Conservation (phyloP, 2,888 invertebrate genomes). For the Scrobipalpa costella region DNA sequence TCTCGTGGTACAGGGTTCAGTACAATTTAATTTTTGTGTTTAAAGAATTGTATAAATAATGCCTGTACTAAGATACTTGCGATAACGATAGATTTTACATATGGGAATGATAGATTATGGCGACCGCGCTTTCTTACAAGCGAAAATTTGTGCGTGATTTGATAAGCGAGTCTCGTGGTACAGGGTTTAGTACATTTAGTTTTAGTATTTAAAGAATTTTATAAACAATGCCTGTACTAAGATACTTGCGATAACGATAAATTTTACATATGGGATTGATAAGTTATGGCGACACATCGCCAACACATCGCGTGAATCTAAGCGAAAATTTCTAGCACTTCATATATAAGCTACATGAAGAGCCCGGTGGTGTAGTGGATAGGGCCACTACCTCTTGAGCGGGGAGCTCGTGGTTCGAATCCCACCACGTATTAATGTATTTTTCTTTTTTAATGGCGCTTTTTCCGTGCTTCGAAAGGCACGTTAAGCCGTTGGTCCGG, state of each 20-base stretch:
- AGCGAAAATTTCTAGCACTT: conserved; percentile 26
- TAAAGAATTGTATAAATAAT: not conserved
- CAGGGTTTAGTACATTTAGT: not conserved
- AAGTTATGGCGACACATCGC: not conserved
- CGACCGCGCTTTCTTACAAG: conserved; percentile 4
- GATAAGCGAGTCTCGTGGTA: not conserved
- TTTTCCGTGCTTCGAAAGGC: too few species aligned
- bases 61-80: too few species aligned
- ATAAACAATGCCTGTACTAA: not conserved
- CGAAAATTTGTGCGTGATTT: conserved; percentile 26
- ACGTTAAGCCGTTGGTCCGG: too few species aligned
- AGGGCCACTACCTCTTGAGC: too few species aligned
- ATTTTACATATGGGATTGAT: too few species aligned
- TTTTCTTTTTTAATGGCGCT: too few species aligned
- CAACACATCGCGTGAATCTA: not conserved
- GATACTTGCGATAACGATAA: too few species aligned
- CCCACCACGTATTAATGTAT: too few species aligned
- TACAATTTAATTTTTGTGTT: not conserved
- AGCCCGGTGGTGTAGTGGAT: too few species aligned
- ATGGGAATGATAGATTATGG: not conserved
- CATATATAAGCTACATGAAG: too few species aligned
- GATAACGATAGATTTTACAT: too few species aligned
- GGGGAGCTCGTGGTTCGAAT: too few species aligned
- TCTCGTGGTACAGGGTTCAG: not conserved
- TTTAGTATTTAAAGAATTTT: not conserved